These are phyloP conservation scores for Bubo bubo DNA, from an alignment of 2,113 vertebrate genomes.

Conservation along the genomic window DNA sequence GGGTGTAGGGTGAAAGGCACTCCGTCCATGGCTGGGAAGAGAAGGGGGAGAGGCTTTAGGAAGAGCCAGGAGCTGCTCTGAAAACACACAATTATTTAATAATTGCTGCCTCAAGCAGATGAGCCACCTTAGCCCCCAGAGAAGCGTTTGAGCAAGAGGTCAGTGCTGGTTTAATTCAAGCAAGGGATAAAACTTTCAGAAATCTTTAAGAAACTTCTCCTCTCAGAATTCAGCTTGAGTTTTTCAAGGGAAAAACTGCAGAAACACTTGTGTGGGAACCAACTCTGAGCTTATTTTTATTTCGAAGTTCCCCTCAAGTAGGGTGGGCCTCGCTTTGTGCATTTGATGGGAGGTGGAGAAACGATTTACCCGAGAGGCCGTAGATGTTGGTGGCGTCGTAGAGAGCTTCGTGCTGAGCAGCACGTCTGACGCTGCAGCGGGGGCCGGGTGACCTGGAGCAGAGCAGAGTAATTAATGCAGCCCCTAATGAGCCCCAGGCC, in stretches of 20 bases:
- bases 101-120: fast-evolving
- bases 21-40: constrained; percentile 83
- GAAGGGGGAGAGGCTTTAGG: background rate
- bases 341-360: fast-evolving
- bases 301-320: background rate
- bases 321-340: fast-evolving
- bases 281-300: fast-evolving
- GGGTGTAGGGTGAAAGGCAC: constrained; percentile 88
- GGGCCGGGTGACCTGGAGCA: background rate
- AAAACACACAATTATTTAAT: fast-evolving
- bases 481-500: background rate
- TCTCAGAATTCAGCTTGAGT: fast-evolving
- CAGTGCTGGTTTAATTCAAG: background rate
- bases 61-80: background rate
- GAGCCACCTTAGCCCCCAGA: background rate
- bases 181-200: background rate
- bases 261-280: fast-evolving
- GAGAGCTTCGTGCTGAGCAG: constrained; percentile 51
- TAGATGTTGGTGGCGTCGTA: constrained; percentile 74
- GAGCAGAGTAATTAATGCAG: background rate
- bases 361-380: constrained; percentile 79
- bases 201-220: background rate
- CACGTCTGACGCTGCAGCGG: background rate
- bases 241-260: background rate
- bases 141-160: no score